Evolutionary conservation across 2,113 vertebrate species (phyloP), one percentile per base, ranked within the genome.

Genomic region (Thinocorus orbignyianus): DNA sequence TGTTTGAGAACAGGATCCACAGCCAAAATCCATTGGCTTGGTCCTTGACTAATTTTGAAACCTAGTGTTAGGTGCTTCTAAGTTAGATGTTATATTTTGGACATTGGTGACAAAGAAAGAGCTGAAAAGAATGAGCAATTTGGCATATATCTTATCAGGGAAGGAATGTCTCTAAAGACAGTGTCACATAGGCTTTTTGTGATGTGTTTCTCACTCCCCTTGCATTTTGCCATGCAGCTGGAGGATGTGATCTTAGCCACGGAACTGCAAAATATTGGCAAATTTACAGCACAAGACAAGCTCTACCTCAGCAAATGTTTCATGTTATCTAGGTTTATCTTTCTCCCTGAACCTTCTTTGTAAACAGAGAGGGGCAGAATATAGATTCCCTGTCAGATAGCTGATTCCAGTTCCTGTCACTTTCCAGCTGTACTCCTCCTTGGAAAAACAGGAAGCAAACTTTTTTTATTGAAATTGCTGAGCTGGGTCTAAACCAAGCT

Each of bases 301-400:
- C 41, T 87, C 60, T 88, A 73, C 55, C 33, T 88, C 77, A 93
- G 91, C 79, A 68, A 94, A 80, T 61, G 69, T 65, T 96, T 93
- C 65, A 30, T 58, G 35, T 81, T 93, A 82, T 90, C 81, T 83
- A 70, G 70, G 91, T 88, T 95, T 84, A 82, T 86, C 91, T 94
- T 82, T 93, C 69, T 91, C 85, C 60, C 78, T 87, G 70, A 93
- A 81, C 51, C 69, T 88, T 26, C 35, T 81, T 44, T 91, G 83
- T 72, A 96, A 96, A 94, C 84, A 86, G 92, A 93, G 92, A 93
- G 30, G 68, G 42, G 30, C n/a, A 93, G 57, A 94, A 88, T 93
- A 96, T 82, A 92, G 86, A 96, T 93, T 94, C 76, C 60, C 76
- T 96, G 90, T 82, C 96, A 95, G 54, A 55, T 3, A 78, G n/a